Evolutionary conservation across 2,888 invertebrate genomes (phyloP), one percentile per base, ranked within the genome.

Genomic region (Archips xylosteana): DNA sequence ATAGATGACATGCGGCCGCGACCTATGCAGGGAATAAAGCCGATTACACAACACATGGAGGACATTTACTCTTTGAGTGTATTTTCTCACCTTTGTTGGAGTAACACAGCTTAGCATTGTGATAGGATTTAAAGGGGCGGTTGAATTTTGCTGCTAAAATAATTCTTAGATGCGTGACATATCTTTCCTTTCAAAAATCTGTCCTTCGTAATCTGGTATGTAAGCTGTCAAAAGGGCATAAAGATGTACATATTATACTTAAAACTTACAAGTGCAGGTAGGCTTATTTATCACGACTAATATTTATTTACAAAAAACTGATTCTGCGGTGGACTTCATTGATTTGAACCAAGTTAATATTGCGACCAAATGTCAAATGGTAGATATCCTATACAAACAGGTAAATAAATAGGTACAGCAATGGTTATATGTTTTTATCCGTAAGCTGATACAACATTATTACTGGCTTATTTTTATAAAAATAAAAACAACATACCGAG

Each of bases 1-100:
- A 23, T 8, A 54, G 23, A 57, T 32, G 3, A 12, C 57, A 57
- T 12, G 12, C 8, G 47, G 15, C 32, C 5, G 51, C 39, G 61
- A 51, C 49, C 57, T 63, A 51, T 23, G 49, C 47, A 23, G 82
- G 76, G 81, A 85, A 83, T 77, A 91, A 93, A 93, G 90, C 92
- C 88, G 92, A 90, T 93, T 92, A 92, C 86, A 89, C 80, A 85
- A 92, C 86, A 89, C 80, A 85, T 83, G 80, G 81, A 85, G 86
- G 83, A 84, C 84, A 83, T 85, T 85, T 78, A 9, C 85, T 82
- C 79, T 76, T 80, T 78, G 76, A 82, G 80, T 82, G 81, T 82
- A 85, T 89, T 87, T 83, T 82, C 82, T 79, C 77, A 80, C 82
- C 77, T 85, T 88, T 89, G 88, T 88, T 76, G 74, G 76, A 73